phyloP scores from a whole-genome alignment of 2,113 vertebrate genomes.

The Columba livia region DNA sequence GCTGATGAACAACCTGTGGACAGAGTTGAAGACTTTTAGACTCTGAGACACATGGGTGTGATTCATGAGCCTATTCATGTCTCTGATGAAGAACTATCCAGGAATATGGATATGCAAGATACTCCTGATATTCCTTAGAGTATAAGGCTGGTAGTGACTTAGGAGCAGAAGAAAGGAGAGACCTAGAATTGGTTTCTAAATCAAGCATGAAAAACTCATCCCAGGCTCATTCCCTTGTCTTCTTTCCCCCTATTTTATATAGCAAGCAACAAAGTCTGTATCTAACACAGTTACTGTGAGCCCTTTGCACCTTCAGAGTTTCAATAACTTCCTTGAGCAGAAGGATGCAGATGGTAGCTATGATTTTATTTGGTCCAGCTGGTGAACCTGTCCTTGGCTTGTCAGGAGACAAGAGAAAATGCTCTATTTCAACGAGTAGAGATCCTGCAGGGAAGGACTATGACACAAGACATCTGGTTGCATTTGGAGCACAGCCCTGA shows the following conservation, averaged over 20 bases:
- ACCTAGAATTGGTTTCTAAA: background rate
- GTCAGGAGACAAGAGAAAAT: background rate
- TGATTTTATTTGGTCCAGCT: background rate
- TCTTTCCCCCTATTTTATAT: background rate
- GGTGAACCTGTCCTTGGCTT: conserved; percentile 17
- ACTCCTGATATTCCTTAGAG: background rate
- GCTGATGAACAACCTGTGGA: background rate
- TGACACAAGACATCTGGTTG: conserved; percentile 31
- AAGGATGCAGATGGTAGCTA: background rate
- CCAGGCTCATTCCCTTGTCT: background rate
- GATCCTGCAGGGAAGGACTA: background rate
- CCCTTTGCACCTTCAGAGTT: background rate
- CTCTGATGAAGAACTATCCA: background rate
- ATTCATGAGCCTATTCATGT: background rate
- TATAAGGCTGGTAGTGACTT: background rate
- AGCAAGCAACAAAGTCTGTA: background rate
- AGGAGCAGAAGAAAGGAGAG: background rate
- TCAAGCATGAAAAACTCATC: background rate
- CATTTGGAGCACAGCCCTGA: background rate
- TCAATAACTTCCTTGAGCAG: background rate
- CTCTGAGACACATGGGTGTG: background rate
- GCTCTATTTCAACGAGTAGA: background rate
- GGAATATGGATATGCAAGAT: background rate
- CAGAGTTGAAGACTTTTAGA: background rate
- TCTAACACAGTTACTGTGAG: background rate